Evolutionary conservation across 2,113 vertebrate genomes (phyloP).

Genomic region (Pygoscelis adeliae): DNA sequence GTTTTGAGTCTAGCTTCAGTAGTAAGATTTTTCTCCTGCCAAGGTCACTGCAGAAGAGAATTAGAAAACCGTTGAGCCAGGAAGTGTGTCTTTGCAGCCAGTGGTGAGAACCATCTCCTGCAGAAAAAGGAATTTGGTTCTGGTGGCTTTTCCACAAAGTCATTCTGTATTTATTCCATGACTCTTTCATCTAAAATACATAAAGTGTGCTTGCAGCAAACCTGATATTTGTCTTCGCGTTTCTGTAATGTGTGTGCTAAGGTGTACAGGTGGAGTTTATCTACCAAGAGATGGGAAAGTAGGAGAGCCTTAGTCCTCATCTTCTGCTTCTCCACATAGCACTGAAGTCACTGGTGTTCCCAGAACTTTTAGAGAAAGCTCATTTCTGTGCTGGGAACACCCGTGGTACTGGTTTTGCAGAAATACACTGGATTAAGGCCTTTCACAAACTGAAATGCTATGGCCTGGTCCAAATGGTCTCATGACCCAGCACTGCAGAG

Average conservation of each 20-base stretch:
- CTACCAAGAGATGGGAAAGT: background rate
- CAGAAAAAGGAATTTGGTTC: background rate
- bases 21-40: background rate
- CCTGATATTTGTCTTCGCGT: background rate
- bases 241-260: background rate
- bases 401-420: background rate
- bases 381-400: background rate
- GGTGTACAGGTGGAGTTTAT: background rate
- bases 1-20: background rate
- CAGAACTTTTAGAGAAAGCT: background rate
- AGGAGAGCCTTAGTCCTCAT: background rate
- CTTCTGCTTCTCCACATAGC: background rate
- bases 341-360: background rate
- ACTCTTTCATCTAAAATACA: background rate
- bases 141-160: background rate
- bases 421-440: background rate
- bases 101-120: background rate
- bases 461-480: background rate
- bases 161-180: background rate
- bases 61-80: background rate
- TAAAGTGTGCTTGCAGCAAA: background rate
- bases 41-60: background rate
- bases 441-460: background rate
- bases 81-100: background rate
- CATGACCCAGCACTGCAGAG: background rate